These are phyloP conservation scores for Mya arenaria DNA, from an alignment of 1,140 invertebrate genomes.

Conservation along the genomic window DNA sequence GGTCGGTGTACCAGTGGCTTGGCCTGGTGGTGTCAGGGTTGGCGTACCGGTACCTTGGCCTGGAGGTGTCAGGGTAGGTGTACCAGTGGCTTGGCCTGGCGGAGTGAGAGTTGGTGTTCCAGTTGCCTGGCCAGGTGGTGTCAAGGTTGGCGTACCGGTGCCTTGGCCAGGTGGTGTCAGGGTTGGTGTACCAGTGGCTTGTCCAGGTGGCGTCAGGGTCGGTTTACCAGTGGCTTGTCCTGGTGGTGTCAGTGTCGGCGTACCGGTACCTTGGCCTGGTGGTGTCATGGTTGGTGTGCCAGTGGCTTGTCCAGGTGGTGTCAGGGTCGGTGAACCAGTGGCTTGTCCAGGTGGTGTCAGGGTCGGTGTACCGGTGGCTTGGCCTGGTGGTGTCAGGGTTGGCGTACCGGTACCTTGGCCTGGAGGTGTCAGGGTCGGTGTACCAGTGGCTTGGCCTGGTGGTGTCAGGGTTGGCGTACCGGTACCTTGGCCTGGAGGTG, in stretches of 20 bases:
- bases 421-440: constrained; percentile 9
- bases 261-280: background rate
- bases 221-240: constrained; percentile 27
- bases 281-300: constrained; percentile 24
- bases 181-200: constrained; percentile 13
- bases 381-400: background rate
- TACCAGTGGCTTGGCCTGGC: background rate
- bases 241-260: constrained; percentile 42
- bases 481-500: background rate
- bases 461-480: constrained; percentile 18
- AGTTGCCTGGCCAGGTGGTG: constrained; percentile 1
- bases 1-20: constrained; percentile 34
- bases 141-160: background rate
- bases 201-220: constrained; percentile 33
- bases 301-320: background rate
- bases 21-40: constrained; percentile 15
- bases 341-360: background rate
- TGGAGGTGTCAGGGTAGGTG: constrained; percentile 13
- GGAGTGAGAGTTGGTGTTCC: constrained; percentile 4
- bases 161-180: background rate
- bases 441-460: background rate
- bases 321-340: background rate
- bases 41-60: background rate
- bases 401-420: constrained; percentile 14
- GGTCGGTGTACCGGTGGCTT: constrained; percentile 1